phyloP scores from a whole-genome alignment of 2,888 invertebrate species.

The Eledona agricola region DNA sequence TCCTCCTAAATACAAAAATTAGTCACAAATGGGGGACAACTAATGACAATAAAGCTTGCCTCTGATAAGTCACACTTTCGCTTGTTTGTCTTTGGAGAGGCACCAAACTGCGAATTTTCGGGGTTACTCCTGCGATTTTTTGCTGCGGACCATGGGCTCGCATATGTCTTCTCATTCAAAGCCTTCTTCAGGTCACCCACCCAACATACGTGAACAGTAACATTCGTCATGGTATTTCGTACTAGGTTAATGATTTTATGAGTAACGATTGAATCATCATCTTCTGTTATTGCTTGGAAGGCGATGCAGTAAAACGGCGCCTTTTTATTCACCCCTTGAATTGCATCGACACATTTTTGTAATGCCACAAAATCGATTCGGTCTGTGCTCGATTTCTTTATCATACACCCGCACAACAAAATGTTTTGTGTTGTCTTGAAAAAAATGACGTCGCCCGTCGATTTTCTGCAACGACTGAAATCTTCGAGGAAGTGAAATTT shows the following conservation, averaged over 20 bases:
- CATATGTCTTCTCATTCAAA: too few relatives aligned
- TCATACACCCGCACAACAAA: slow-evolving; percentile 50
- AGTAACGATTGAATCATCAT: slow-evolving; percentile 4
- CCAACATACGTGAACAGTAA: slow-evolving; percentile 29
- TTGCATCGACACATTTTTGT: slow-evolving; percentile 9
- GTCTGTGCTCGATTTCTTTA: slow-evolving; percentile 39
- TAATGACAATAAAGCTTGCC: too few relatives aligned
- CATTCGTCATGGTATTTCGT: slow-evolving; percentile 8
- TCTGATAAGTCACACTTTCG: too few relatives aligned
- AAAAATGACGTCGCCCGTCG: slow-evolving; percentile 48
- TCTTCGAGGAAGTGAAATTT: slow-evolving; percentile 52
- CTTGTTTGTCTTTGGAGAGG: too few relatives aligned
- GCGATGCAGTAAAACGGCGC: slow-evolving; percentile 7
- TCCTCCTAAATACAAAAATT: too few relatives aligned
- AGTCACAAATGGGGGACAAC: too few relatives aligned
- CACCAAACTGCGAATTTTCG: too few relatives aligned
- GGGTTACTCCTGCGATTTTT: too few relatives aligned
- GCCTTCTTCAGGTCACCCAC: slow-evolving; percentile 8
- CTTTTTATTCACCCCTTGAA: slow-evolving; percentile 16
- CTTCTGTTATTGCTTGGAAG: slow-evolving; percentile 22
- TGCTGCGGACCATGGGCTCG: slow-evolving; percentile 66
- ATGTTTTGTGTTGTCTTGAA: slow-evolving; percentile 41
- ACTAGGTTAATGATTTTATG: slow-evolving; percentile 23
- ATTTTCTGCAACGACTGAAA: slow-evolving; percentile 44
- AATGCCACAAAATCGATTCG: slow-evolving; percentile 43